Evolutionary conservation across 35 echinoderm and acorn worm species (phyloP).

Genomic region (Amphiura filiformis): DNA sequence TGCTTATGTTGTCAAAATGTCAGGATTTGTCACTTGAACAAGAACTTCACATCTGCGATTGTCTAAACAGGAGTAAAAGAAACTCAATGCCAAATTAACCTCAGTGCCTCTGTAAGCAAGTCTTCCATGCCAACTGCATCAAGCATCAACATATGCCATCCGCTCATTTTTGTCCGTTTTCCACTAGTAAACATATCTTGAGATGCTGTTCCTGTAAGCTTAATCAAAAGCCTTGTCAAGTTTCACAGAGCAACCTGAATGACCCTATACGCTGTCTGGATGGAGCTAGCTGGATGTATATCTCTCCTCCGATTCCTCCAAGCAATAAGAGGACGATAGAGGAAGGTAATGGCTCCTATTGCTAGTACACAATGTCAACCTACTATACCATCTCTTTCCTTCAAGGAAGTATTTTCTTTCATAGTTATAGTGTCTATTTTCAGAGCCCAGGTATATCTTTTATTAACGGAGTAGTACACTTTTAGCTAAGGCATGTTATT

Average conservation of each 20-base stretch:
- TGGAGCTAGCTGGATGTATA: background rate
- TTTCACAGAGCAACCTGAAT: background rate
- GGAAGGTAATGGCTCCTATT: background rate
- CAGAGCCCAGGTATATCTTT: background rate
- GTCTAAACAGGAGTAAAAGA: background rate
- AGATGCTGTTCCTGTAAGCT: conserved; percentile 4
- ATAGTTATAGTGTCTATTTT: conserved; percentile 8
- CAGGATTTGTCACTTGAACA: too few species aligned
- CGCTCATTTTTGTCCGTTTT: background rate
- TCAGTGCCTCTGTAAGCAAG: conserved; percentile 6
- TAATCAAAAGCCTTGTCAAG: conserved; percentile 6
- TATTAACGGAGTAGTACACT: background rate
- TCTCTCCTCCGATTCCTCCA: background rate
- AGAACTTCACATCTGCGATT: too few species aligned
- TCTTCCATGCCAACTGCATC: too few species aligned
- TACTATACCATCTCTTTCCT: background rate
- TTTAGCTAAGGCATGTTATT: background rate
- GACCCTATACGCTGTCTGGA: background rate
- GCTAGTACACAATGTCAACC: conserved; percentile 2
- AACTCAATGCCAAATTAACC: conserved; percentile 16
- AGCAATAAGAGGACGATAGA: conserved; percentile 2
- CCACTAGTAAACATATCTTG: background rate
- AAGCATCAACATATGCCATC: too few species aligned
- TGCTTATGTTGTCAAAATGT: too few species aligned
- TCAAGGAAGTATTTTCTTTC: conserved; percentile 10